Conservation (phyloP, 2,888 invertebrate species). For the Allolobophora icterica region DNA sequence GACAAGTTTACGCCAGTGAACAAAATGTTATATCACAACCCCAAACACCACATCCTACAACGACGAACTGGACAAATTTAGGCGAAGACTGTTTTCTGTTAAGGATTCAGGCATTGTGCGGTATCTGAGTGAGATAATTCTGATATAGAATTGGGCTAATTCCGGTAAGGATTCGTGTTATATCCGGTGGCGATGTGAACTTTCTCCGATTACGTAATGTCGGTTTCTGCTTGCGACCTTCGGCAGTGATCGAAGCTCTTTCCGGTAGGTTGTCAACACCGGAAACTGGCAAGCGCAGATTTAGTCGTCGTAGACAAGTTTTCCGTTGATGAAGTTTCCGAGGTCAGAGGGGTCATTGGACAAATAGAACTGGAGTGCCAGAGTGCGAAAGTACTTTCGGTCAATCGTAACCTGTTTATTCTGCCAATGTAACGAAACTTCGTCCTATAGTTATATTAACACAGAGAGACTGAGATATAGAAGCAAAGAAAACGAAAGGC, state of each 20-base stretch:
- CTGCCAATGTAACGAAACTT: constrained; percentile 53
- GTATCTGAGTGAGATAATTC: no score
- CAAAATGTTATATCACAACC: background rate
- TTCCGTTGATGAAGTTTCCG: constrained; percentile 63
- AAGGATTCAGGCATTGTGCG: background rate
- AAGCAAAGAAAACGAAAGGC: no score
- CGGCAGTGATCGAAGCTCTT: background rate
- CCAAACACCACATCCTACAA: background rate
- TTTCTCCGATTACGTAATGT: background rate
- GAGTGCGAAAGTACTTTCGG: constrained; percentile 56
- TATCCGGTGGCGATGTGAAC: background rate
- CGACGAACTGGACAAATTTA: background rate
- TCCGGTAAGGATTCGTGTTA: background rate
- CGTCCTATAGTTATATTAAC: constrained; percentile 37
- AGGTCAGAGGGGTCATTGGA: constrained; percentile 59
- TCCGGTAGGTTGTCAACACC: background rate
- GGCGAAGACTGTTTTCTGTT: background rate
- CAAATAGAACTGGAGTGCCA: constrained; percentile 59
- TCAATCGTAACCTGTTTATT: constrained; percentile 56
- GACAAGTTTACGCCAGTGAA: no score
- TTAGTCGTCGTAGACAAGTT: constrained; percentile 54
- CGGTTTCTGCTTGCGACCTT: background rate
- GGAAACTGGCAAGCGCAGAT: background rate
- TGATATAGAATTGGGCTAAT: background rate
- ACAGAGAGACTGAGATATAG: background rate